Conservation (phyloP, 2,888 invertebrate species). For the Hirtodrosophila trivittata region DNA sequence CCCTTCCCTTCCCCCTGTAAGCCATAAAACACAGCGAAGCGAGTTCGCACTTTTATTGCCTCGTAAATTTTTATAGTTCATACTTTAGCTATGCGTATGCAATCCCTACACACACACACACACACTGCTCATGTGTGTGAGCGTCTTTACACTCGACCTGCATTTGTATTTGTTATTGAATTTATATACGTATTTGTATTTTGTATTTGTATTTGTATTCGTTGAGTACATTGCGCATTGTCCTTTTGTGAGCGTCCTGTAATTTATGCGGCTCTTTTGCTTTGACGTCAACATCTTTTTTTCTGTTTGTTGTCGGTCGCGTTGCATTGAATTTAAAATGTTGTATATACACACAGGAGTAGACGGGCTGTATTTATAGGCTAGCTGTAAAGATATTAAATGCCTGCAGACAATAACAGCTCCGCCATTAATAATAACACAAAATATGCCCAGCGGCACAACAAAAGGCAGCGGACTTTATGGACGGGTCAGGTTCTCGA, state of each 20-base stretch:
- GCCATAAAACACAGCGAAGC: conserved; percentile 77
- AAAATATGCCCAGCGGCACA: conserved; percentile 28
- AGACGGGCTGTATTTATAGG: conserved; percentile 22
- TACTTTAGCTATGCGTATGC: conserved; percentile 73
- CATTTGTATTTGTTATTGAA: conserved; percentile 50
- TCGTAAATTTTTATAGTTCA: conserved; percentile 82
- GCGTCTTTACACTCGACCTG: conserved; percentile 19
- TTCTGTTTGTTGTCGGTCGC: conserved; percentile 9
- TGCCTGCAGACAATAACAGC: conserved; percentile 47
- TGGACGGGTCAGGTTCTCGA: conserved; percentile 66
- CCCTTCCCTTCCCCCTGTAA: conserved; percentile 1
- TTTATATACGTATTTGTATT: conserved; percentile 35
- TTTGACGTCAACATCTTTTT: conserved; percentile 59
- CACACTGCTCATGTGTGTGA: conserved; percentile 13
- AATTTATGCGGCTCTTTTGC: conserved; percentile 55
- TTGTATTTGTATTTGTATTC: conserved; percentile 23
- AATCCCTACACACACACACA: conserved; percentile 6
- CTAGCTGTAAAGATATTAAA: conserved; percentile 42
- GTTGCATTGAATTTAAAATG: conserved; percentile 69
- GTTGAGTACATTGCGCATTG: conserved; percentile 47
- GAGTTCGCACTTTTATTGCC: conserved; percentile 77
- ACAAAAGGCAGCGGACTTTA: conserved; percentile 45
- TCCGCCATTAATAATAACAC: conserved; percentile 50
- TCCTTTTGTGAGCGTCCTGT: conserved; percentile 42
- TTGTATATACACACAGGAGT: conserved; percentile 10